Conservation (phyloP, 2,888 invertebrate species). For the Eilema depressum region DNA sequence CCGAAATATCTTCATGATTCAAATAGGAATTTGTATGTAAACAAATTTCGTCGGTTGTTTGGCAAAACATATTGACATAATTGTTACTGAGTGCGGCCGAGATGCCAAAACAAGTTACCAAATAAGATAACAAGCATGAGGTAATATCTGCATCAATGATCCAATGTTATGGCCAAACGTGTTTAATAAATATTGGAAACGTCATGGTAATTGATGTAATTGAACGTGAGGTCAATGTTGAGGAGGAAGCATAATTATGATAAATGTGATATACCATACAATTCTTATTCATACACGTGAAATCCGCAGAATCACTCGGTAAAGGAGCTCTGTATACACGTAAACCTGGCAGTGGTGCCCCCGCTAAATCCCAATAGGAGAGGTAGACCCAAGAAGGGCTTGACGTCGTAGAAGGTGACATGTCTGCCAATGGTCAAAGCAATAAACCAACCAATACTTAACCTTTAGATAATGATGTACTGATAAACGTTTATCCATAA, state of each 20-base stretch:
- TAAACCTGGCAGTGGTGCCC: too few species aligned
- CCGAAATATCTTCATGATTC: slow-evolving; percentile 28
- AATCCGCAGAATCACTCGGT: not conserved
- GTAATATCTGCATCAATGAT: slow-evolving; percentile 58
- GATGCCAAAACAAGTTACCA: slow-evolving; percentile 72
- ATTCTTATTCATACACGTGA: not conserved
- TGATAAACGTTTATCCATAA: too few species aligned
- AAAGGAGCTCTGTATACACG: not conserved
- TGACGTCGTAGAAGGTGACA: too few species aligned
- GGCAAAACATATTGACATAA: slow-evolving; percentile 71
- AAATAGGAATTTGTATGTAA: slow-evolving; percentile 42
- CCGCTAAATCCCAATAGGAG: too few species aligned
- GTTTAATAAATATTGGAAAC: slow-evolving; percentile 42
- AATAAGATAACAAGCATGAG: slow-evolving; percentile 68
- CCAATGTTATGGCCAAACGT: slow-evolving; percentile 47
- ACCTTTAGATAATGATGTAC: too few species aligned
- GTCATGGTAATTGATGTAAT: slow-evolving; percentile 43
- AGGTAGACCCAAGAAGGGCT: too few species aligned
- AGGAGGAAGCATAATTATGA: not conserved
- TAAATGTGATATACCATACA: not conserved
- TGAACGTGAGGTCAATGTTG: slow-evolving; percentile 39
- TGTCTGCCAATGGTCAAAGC: too few species aligned
- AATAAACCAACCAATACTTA: too few species aligned
- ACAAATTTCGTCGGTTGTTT: slow-evolving; percentile 43
- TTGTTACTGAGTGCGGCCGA: slow-evolving; percentile 55